These are phyloP conservation scores for Syritta pipiens DNA, from an alignment of 2,888 invertebrate species.

Conservation along the genomic window DNA sequence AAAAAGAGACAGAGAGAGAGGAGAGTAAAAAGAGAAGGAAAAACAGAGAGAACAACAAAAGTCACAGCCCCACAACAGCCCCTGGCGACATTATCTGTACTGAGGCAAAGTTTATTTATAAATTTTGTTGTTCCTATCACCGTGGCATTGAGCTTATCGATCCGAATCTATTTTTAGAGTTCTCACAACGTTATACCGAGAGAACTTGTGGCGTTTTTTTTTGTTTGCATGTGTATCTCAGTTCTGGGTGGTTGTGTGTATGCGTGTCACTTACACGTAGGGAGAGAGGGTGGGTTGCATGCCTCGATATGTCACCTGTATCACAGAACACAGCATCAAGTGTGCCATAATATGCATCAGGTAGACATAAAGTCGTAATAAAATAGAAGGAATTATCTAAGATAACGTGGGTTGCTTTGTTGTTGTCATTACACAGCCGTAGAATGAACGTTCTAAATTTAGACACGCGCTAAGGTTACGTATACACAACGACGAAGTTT, in stretches of 20 bases:
- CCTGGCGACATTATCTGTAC: conserved; percentile 62
- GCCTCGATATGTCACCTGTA: conserved; percentile 41
- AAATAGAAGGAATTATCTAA: conserved; percentile 42
- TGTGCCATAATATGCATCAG: conserved; percentile 58
- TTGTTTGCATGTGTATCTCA: conserved; percentile 12
- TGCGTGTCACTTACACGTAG: not conserved
- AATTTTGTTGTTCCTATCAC: conserved; percentile 71
- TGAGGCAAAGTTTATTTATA: conserved; percentile 71
- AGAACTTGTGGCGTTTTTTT: conserved; percentile 58
- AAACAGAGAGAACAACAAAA: conserved; percentile 32
- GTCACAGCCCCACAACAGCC: conserved; percentile 64
- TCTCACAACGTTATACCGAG: conserved; percentile 53
- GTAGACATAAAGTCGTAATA: conserved; percentile 50
- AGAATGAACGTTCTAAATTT: conserved; percentile 32
- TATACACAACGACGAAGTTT: too few relatives aligned
- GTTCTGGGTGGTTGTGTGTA: conserved; percentile 14
- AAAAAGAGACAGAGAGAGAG: conserved; percentile 6
- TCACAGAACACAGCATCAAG: conserved; percentile 49
- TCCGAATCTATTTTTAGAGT: conserved; percentile 71
- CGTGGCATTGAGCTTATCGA: conserved; percentile 73
- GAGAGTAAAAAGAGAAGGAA: not conserved
- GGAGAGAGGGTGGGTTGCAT: conserved; percentile 42
- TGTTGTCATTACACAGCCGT: not conserved
- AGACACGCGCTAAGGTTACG: too few relatives aligned
- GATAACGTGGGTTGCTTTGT: conserved; percentile 6